Evolutionary conservation across 2,888 invertebrate species (phyloP), one percentile per base, ranked within the genome.

Genomic region (Neocrepidodera transversa): DNA sequence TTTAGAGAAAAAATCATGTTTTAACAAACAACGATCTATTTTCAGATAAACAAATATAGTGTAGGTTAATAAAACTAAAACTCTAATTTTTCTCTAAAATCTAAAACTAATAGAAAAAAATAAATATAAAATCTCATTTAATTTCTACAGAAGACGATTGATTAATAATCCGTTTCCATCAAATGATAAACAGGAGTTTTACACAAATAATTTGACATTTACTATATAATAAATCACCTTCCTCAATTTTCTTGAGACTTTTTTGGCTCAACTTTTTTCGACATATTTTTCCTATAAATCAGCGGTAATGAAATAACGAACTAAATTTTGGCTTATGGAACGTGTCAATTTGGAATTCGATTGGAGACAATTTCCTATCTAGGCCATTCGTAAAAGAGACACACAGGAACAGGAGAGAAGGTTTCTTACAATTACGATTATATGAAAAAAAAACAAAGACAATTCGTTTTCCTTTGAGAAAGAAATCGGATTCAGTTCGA

Each of bases 261-360:
- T 23, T 23, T 11, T 43, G 26, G 1, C 23, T 14, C 26, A 26
- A 14, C 13, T 26, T 45, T 45, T 45, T 45, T 13, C 23, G 45
- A 45, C 26, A 26, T 45, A 45, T 45, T 28, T 16, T 45, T 45
- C 45, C 28, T 45, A 26, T 45, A 28, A 45, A 26, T 45, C 45
- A 23, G 30, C 5, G 40, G 42, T 40, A 51, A 51, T 52, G 52
- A 42, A 52, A 52, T 42, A 42, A 42, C 40, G 52, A 30, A 42
- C 52, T 52, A 52, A 52, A 40, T 52, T 40, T 52, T 28, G 18
- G 18, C 40, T 30, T 42, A 28, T 40, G 42, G 42, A 30, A 52
- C 52, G 42, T 52, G 42, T 52, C 52, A 52, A 52, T 52, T 52
- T 42, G 11, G 42, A 42, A 42, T 42, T 42, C 26, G 52, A 52